Base-by-base conservation (phyloP, 2,888 invertebrate genomes). In the Galerucella pusilla region DNA sequence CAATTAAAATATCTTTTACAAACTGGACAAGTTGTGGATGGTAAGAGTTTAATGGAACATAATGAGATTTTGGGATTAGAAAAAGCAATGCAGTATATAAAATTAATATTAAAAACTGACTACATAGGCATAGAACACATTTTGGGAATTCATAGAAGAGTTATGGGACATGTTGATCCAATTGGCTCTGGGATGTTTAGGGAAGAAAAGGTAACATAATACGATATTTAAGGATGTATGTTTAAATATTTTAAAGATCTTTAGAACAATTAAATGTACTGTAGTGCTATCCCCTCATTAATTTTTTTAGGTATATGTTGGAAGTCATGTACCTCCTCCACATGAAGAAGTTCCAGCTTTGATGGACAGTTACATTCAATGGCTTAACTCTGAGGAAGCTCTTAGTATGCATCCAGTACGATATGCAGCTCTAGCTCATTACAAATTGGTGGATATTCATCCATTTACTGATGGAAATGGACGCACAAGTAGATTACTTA, bases 401-500 rank as follows among this genome's bases (percentile, higher is more conserved):
- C 88, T 94, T 77, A 92, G 93, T 77, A 82, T 84, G 83, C 85
- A 85, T 79, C 84, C 84, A 46, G 83, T 77, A 81, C 96, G 97
- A 87, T 95, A 95, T 85, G 98, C 98, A 68, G 98, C 99, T 0
- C 88, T 98, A 71, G 98, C 97, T 0, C 99, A 99, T 89, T 99
- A 98, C 88, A 97, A 97, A 88, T 88, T 99, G 63, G 99, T 99
- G 0, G 95, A 96, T 85, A 97, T 99, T 81, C 99, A 99, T 89
- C 99, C 99, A 0, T 99, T 99, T 88, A 91, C 94, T 2, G 98
- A 99, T 87, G 98, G 99, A 66, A 99, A 99, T 85, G 99, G 98
- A 0, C 91, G 99, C 84, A 98, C 98, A 0, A 97, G 97, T 14
- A 91, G 99, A 45, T 90, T 99, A 35, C 90, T 99, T 2, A 98